These are phyloP conservation scores for Nothobranchius furzeri DNA, from an alignment of 2,113 vertebrate genomes.

Conservation along the genomic window DNA sequence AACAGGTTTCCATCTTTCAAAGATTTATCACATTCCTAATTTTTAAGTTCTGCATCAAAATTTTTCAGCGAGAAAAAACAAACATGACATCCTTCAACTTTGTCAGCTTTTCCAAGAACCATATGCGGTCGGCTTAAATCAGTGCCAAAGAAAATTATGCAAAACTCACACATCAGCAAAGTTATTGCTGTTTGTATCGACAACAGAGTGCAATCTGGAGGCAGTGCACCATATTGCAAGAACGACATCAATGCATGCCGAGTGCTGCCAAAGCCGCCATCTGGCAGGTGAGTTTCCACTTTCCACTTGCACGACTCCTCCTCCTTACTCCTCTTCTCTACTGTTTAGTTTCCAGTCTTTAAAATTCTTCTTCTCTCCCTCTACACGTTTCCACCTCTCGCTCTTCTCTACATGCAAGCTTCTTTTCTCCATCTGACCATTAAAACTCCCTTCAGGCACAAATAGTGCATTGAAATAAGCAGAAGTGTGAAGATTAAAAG, in stretches of 20 bases:
- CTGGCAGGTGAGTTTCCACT: slow-evolving; percentile 70
- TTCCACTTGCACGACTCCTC: slow-evolving; percentile 53
- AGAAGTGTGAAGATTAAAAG: slow-evolving; percentile 41
- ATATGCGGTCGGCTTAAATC: slow-evolving; percentile 44
- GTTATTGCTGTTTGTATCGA: slow-evolving; percentile 62
- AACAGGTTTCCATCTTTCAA: not conserved
- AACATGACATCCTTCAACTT: slow-evolving; percentile 13
- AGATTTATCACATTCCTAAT: slow-evolving; percentile 1
- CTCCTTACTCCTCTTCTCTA: slow-evolving; percentile 31
- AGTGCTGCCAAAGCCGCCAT: slow-evolving; percentile 71
- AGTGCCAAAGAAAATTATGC: slow-evolving; percentile 35
- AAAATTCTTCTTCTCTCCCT: slow-evolving; percentile 24
- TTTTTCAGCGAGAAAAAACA: not conserved
- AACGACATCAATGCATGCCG: slow-evolving; percentile 59
- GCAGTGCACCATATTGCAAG: slow-evolving; percentile 61
- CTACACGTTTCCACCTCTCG: slow-evolving; percentile 2
- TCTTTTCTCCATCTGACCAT: slow-evolving; percentile 19
- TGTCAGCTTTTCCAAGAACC: slow-evolving; percentile 28
- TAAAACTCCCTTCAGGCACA: slow-evolving; percentile 27
- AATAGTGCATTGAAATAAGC: slow-evolving; percentile 38
- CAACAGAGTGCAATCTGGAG: slow-evolving; percentile 67
- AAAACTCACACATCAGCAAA: slow-evolving; percentile 70
- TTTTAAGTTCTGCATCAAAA: not conserved
- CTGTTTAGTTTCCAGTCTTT: slow-evolving; percentile 25
- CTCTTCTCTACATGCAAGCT: slow-evolving; percentile 14